A percentile compares a stretch with the other conserved stretches of the same genome.
These are phyloP conservation scores for Myotis findleyi DNA, from an alignment of 2,797 vertebrate genomes.

Conservation along the genomic window DNA sequence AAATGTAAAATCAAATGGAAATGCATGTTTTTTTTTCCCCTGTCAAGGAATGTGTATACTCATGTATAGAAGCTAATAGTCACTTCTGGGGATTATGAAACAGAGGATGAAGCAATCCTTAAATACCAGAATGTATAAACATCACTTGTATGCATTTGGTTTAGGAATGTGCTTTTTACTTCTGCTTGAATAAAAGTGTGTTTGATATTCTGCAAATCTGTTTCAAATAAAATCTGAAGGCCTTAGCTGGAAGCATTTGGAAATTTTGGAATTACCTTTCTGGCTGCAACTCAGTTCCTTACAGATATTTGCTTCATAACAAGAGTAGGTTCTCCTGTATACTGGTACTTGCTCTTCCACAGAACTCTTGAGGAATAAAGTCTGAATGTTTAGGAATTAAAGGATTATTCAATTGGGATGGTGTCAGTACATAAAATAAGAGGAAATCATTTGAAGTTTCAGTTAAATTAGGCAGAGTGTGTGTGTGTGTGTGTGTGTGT, in stretches of 20 bases:
- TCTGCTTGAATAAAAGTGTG: slow-evolving; percentile 78
- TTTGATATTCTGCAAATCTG: slow-evolving; percentile 71
- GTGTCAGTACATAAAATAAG: not conserved
- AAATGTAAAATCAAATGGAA: slow-evolving; percentile 73
- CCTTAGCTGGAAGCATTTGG: slow-evolving; percentile 32
- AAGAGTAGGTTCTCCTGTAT: slow-evolving; percentile 16
- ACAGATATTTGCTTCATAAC: slow-evolving; percentile 26
- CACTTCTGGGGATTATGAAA: slow-evolving; percentile 53
- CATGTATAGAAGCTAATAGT: slow-evolving; percentile 59
- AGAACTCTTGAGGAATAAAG: not conserved
- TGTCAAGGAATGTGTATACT: slow-evolving; percentile 58
- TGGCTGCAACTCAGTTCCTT: slow-evolving; percentile 22
- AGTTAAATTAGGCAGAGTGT: slow-evolving; percentile 4
- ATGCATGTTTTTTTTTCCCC: slow-evolving; percentile 59
- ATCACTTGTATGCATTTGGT: slow-evolving; percentile 73
- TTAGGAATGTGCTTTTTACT: slow-evolving; percentile 80
- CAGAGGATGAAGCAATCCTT: slow-evolving; percentile 60
- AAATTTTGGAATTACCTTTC: slow-evolving; percentile 27
- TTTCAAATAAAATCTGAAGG: slow-evolving; percentile 65
- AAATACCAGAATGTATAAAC: slow-evolving; percentile 72
- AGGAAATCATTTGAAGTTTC: slow-evolving; percentile 38
- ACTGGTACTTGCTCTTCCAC: not conserved
- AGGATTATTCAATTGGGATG: not conserved
- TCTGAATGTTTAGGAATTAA: slow-evolving; percentile 36
- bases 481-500: no score